phyloP scores from a whole-genome alignment of 2,113 vertebrate species.

The Actenoides lindsayi region DNA sequence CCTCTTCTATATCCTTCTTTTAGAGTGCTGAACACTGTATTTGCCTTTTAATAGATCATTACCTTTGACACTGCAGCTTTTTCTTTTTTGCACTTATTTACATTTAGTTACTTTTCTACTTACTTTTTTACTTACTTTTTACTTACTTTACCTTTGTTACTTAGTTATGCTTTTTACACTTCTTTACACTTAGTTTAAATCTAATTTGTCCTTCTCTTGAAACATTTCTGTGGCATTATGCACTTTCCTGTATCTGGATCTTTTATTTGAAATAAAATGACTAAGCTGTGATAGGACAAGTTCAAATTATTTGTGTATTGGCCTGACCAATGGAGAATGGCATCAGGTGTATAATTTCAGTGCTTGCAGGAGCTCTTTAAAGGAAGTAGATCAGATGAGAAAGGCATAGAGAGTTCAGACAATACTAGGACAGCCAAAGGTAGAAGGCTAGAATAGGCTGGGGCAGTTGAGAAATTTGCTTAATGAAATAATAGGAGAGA shows the following conservation, averaged over 20 bases:
- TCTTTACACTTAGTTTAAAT: not conserved
- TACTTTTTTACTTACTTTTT: too few species aligned
- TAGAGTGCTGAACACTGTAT: not conserved
- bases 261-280: not conserved
- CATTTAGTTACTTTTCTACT: too few species aligned
- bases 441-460: not conserved
- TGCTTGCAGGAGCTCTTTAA: not conserved
- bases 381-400: not conserved
- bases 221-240: not conserved
- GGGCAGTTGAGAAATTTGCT: not conserved
- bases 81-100: not conserved
- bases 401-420: not conserved
- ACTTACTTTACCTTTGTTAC: too few species aligned
- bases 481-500: not conserved
- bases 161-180: too few species aligned
- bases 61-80: not conserved
- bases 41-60: not conserved
- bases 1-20: not conserved
- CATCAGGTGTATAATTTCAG: not conserved
- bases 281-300: not conserved
- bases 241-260: not conserved
- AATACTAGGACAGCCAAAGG: not conserved
- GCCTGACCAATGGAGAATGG: not conserved
- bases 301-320: rapidly evolving
- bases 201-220: not conserved